phyloP scores from a whole-genome alignment of 2,113 vertebrate species.

The Ageneiosus marmoratus region DNA sequence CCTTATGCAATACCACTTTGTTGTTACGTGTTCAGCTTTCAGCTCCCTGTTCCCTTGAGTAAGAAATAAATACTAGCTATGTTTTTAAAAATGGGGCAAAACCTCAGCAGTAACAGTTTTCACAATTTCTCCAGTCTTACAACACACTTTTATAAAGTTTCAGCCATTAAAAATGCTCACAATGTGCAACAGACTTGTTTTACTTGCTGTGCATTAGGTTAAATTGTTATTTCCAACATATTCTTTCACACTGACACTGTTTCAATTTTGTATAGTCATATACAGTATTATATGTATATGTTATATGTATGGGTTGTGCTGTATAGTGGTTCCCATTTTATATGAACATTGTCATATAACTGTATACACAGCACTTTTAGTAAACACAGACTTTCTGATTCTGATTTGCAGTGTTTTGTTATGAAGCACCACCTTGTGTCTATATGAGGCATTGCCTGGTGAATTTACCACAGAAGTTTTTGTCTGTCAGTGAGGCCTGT shows the following conservation, averaged over 20 bases:
- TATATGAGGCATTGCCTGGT: neutral
- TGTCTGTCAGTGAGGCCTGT: neutral
- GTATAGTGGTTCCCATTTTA: neutral
- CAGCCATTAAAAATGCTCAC: neutral
- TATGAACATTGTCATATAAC: neutral
- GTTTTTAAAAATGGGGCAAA: neutral
- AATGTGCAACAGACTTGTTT: neutral
- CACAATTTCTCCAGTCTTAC: neutral
- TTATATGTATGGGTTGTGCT: neutral
- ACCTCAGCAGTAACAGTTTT: neutral
- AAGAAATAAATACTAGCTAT: neutral
- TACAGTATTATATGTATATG: neutral
- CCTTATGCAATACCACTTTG: neutral
- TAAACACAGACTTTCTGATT: neutral
- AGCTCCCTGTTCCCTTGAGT: neutral
- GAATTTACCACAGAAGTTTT: neutral
- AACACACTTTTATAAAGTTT: neutral
- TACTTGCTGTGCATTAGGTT: neutral
- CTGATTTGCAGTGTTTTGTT: neutral
- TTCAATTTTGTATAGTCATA: neutral
- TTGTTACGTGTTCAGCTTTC: neutral
- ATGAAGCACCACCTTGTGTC: conserved; percentile 8
- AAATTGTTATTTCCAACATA: neutral
- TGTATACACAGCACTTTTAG: neutral
- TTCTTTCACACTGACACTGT: neutral